Conservation (phyloP, 2,888 invertebrate genomes). For the Subacronicta megacephala region DNA sequence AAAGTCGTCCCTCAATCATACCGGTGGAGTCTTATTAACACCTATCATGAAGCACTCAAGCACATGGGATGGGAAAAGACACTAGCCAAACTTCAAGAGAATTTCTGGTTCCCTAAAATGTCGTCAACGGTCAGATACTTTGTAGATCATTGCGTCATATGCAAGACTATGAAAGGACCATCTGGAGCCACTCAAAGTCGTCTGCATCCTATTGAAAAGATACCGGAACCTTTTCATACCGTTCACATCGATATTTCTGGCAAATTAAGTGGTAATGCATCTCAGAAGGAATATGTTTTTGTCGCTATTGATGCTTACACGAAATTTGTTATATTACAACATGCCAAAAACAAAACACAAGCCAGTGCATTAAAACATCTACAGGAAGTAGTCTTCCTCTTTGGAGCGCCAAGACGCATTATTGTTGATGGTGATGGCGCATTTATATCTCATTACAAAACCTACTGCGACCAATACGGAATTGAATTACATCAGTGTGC, state of each 20-base stretch:
- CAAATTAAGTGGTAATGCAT: not conserved
- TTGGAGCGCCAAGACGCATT: not conserved
- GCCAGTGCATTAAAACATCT: not conserved
- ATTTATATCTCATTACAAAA: not conserved
- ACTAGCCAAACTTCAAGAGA: not conserved
- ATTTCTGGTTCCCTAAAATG: not conserved
- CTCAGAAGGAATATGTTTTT: not conserved
- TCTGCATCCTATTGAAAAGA: not conserved
- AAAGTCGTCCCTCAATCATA: not conserved
- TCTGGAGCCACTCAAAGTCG: not conserved
- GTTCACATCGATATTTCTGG: not conserved
- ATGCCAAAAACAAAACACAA: not conserved
- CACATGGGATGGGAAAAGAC: not conserved
- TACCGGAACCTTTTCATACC: not conserved
- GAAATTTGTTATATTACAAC: not conserved
- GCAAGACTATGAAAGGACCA: not conserved
- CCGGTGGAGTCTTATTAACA: not conserved
- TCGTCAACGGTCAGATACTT: not conserved
- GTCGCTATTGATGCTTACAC: not conserved
- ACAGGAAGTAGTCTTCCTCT: not conserved
- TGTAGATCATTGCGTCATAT: not conserved
- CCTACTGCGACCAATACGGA: not conserved
- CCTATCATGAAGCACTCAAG: not conserved
- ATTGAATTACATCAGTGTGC: not conserved
- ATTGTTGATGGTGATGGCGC: constrained; percentile 5